Evolutionary conservation across 1,140 invertebrate genomes (phyloP), one percentile per base, ranked within the genome.

Genomic region (Pygmarrhopalites habei): DNA sequence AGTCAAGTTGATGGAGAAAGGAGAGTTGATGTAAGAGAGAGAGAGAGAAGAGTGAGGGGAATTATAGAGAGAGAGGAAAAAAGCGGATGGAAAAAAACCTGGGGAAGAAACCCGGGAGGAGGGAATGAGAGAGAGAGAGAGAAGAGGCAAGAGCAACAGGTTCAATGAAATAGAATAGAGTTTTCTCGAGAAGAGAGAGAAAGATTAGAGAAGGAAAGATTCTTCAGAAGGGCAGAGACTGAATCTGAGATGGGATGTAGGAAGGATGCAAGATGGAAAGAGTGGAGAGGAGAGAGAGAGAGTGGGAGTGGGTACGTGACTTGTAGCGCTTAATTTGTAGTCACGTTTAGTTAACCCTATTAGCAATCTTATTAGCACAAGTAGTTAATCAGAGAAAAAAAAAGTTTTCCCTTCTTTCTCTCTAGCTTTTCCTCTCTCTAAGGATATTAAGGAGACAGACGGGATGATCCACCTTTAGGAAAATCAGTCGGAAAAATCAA

Each of bases 291-390:
- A 25, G 14, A 7, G 28, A 25, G 12, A 14, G 51, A 53, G 2
- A 39, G 53, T 4, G 12, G 29, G 25, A 39, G n/a, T 2, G 12
- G 4, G 21, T n/a, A 56, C 49, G 49, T 52, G 49, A 52, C 49
- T 52, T 52, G 49, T 26, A 25, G 23, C 7, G 2, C 49, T 52
- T 52, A 52, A 52, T 52, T 52, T 52, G 23, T 52, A 30, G 49
- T 30, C 28, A 26, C 12, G 49, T 52, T 52, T 4, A 52, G 10
- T 23, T 52, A 52, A 52, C 49, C 19, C 49, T 21, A 52, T 52
- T 52, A 52, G 49, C 49, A 30, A 52, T 52, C 49, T 52, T 52
- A 52, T 52, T 52, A 52, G 49, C 12, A 14, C 49, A 52, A 52
- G 23, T 21, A 46, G 5, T 46, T 46, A 46, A 46, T 46, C 44